Evolutionary conservation across 2,113 vertebrate genomes (phyloP).

Genomic region (Elephas maximus): DNA sequence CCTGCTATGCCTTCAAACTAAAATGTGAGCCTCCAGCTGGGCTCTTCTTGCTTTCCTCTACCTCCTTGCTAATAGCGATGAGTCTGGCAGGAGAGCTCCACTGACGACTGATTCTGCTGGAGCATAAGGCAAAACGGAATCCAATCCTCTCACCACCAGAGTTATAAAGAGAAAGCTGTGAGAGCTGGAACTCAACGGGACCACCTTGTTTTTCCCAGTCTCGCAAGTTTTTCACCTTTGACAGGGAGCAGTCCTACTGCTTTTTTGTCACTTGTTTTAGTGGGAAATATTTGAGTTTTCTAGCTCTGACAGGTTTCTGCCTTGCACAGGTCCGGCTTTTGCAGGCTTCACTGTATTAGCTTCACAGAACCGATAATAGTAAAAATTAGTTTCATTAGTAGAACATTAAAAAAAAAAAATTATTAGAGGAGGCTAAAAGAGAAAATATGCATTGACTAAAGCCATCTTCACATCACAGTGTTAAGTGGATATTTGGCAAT

Average conservation of each 20-base stretch:
- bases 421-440: not conserved
- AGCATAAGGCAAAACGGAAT: not conserved
- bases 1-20: not conserved
- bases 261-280: not conserved
- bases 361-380: not conserved
- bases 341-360: not conserved
- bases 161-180: not conserved
- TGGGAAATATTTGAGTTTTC: not conserved
- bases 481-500: constrained; percentile 46
- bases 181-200: not conserved
- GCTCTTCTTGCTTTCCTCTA: not conserved
- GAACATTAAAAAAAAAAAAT: no score
- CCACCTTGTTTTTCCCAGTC: not conserved
- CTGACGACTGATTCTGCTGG: not conserved
- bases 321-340: not conserved
- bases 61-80: not conserved
- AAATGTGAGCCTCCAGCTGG: not conserved
- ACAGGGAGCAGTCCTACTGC: not conserved
- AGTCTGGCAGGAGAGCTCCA: not conserved
- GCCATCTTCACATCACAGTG: not conserved
- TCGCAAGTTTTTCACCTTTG: not conserved
- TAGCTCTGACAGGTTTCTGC: not conserved
- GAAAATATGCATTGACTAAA: not conserved
- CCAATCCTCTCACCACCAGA: not conserved
- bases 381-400: constrained; percentile 11